A percentile compares a stretch with the other conserved stretches of the same genome.
These are phyloP conservation scores for Agelastica alni DNA, from an alignment of 2,888 invertebrate genomes.

Conservation along the genomic window DNA sequence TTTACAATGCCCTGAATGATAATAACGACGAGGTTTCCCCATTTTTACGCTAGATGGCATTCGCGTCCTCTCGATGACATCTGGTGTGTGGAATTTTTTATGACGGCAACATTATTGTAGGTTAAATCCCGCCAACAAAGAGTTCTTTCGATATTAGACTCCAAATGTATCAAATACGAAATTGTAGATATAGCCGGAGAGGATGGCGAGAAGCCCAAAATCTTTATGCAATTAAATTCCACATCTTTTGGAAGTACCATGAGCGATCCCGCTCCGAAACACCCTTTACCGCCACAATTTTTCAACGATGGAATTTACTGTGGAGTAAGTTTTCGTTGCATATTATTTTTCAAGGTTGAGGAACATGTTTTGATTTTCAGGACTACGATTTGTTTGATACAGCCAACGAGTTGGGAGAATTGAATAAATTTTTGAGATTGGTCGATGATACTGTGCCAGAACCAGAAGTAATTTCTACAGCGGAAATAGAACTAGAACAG, in stretches of 20 bases:
- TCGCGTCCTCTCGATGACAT: too few species aligned
- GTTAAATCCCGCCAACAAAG: slow-evolving; percentile 95
- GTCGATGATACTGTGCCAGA: slow-evolving; percentile 62
- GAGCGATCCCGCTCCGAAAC: slow-evolving; percentile 72
- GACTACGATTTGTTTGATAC: slow-evolving; percentile 92
- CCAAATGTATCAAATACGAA: slow-evolving; percentile 86
- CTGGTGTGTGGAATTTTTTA: not conserved
- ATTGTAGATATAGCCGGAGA: slow-evolving; percentile 94
- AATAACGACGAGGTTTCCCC: too few species aligned
- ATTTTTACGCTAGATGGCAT: too few species aligned
- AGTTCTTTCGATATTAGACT: slow-evolving; percentile 89
- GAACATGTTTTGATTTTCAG: too few species aligned
- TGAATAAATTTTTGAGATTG: slow-evolving; percentile 85
- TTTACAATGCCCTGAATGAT: too few species aligned
- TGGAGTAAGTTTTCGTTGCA: slow-evolving; percentile 70
- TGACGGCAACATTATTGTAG: slow-evolving; percentile 59
- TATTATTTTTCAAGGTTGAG: not conserved
- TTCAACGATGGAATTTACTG: slow-evolving; percentile 91
- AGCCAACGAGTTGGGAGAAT: slow-evolving; percentile 86
- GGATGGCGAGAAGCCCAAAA: slow-evolving; percentile 83
- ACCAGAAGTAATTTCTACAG: slow-evolving; percentile 54
- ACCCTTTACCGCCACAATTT: slow-evolving; percentile 90
- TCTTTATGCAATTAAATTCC: slow-evolving; percentile 89
- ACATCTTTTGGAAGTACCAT: slow-evolving; percentile 75
- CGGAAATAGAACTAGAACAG: too few species aligned